Conservation (phyloP, 2,797 vertebrate genomes). For the Lepilemur ruficaudatus region DNA sequence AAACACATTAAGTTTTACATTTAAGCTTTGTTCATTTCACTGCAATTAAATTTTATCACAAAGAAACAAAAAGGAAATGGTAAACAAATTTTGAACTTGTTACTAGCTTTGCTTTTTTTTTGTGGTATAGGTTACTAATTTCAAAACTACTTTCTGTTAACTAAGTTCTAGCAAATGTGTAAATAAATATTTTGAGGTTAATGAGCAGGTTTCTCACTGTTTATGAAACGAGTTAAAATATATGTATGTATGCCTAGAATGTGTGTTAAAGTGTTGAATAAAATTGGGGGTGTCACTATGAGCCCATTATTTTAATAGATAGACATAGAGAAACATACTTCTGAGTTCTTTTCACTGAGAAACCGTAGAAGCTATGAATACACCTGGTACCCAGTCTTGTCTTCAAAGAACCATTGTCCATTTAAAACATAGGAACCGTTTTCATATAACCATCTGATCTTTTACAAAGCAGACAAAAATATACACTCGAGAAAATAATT, state of each 20-base stretch:
- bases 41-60: conserved; percentile 22
- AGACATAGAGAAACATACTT: not conserved
- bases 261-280: not conserved
- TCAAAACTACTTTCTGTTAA: conserved; percentile 6
- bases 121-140: not conserved
- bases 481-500: no score
- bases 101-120: not conserved
- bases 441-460: no score
- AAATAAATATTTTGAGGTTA: not conserved
- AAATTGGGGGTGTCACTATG: not conserved
- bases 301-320: not conserved
- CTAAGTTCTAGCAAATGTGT: not conserved
- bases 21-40: not conserved
- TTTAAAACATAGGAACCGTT: not conserved
- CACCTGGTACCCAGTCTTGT: not conserved
- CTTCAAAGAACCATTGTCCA: not conserved
- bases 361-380: not conserved
- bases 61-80: not conserved
- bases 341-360: not conserved
- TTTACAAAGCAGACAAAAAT: no score
- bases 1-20: conserved; percentile 1
- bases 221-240: not conserved
- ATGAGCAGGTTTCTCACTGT: not conserved
- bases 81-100: not conserved
- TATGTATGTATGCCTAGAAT: not conserved